Conservation (phyloP, 2,888 invertebrate species). For the Spodoptera picta region DNA sequence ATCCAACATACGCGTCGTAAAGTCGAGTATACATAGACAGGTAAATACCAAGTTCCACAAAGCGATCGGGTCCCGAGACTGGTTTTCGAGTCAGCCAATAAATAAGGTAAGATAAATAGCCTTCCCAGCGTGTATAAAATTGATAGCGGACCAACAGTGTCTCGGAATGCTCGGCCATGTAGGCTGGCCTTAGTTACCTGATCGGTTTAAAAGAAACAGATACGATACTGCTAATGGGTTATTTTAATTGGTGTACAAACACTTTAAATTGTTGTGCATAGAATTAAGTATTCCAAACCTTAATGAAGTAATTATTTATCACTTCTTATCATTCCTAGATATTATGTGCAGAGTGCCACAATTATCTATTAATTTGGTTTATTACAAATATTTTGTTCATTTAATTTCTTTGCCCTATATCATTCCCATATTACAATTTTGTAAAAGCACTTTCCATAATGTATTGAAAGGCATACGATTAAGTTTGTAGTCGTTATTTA, state of each 20-base stretch:
- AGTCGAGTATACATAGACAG: slow-evolving; percentile 70
- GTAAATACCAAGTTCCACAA: slow-evolving; percentile 74
- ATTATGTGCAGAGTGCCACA: slow-evolving; percentile 1
- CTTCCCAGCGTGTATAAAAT: slow-evolving; percentile 86
- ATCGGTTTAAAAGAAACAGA: slow-evolving; percentile 67
- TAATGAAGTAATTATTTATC: slow-evolving; percentile 33
- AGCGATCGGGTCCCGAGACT: slow-evolving; percentile 77
- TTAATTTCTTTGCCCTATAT: neutral
- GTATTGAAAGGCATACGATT: slow-evolving; percentile 22
- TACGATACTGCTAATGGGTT: slow-evolving; percentile 71
- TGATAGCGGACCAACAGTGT: slow-evolving; percentile 83
- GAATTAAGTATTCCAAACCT: slow-evolving; percentile 36
- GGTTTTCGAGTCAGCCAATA: slow-evolving; percentile 86
- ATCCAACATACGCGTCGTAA: slow-evolving; percentile 64
- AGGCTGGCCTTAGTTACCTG: slow-evolving; percentile 73
- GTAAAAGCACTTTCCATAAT: slow-evolving; percentile 3
- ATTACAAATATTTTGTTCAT: slow-evolving; percentile 2
- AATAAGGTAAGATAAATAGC: slow-evolving; percentile 88
- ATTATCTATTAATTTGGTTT: slow-evolving; percentile 3
- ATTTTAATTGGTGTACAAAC: slow-evolving; percentile 66
- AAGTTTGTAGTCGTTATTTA: slow-evolving; percentile 23
- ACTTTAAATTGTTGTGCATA: slow-evolving; percentile 47
- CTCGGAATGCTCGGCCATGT: slow-evolving; percentile 78
- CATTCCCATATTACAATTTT: slow-evolving; percentile 15
- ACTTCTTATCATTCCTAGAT: slow-evolving; percentile 9